Percentiles rank a stretch among this genome's conserved stretches.
Conservation (phyloP, 1,140 invertebrate genomes). For the Achatina immaculata region DNA sequence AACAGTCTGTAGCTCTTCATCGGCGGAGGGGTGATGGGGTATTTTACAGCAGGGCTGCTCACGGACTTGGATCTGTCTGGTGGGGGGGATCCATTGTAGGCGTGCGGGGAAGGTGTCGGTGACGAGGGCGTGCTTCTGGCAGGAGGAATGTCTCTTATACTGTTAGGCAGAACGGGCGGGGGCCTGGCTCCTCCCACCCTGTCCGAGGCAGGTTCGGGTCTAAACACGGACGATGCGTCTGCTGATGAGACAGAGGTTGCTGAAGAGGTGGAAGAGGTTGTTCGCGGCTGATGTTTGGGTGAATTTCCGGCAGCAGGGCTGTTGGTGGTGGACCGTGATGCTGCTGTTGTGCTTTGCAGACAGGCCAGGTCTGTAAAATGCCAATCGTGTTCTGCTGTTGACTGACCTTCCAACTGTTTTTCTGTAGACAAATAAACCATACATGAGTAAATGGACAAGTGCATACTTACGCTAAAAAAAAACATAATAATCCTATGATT, state of each 20-base stretch:
- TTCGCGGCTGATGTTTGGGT: slow-evolving; percentile 63
- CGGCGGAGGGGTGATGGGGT: slow-evolving; percentile 85
- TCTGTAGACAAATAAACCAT: too few species aligned
- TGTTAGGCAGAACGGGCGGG: slow-evolving; percentile 39
- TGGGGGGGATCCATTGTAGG: slow-evolving; percentile 31
- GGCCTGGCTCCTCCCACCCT: slow-evolving; percentile 27
- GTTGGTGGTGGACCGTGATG: slow-evolving; percentile 51
- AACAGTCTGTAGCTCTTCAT: slow-evolving; percentile 75
- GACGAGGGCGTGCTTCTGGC: slow-evolving; percentile 66
- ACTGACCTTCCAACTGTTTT: slow-evolving; percentile 75
- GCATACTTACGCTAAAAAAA: too few species aligned
- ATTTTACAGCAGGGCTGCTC: slow-evolving; percentile 74
- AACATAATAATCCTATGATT: too few species aligned
- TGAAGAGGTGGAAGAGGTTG: slow-evolving; percentile 65
- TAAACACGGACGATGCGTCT: not conserved
- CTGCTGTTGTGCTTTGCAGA: slow-evolving; percentile 29
- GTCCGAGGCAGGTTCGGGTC: not conserved
- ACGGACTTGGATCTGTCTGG: slow-evolving; percentile 39
- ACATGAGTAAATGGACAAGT: too few species aligned
- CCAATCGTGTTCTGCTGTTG: slow-evolving; percentile 69
- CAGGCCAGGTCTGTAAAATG: slow-evolving; percentile 80
- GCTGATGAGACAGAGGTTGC: slow-evolving; percentile 46
- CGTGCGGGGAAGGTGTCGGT: slow-evolving; percentile 53
- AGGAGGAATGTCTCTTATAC: slow-evolving; percentile 46
- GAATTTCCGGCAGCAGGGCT: slow-evolving; percentile 55